These are phyloP conservation scores for Pangasius djambal DNA, from an alignment of 2,797 vertebrate genomes.

Conservation along the genomic window DNA sequence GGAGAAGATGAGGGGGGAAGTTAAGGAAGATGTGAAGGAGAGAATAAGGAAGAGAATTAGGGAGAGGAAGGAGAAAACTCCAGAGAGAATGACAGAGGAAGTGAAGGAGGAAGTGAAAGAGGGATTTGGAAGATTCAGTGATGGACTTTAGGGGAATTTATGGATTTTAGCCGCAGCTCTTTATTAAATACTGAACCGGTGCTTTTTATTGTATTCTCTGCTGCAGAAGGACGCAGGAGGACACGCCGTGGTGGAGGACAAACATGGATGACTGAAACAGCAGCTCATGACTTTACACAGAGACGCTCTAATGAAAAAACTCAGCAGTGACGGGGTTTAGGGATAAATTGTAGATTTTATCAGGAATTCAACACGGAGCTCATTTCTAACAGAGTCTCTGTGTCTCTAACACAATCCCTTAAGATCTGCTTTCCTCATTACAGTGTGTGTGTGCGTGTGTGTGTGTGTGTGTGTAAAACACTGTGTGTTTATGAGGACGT, in stretches of 20 bases:
- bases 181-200: neutral
- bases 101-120: too few species aligned
- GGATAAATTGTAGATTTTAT: neutral
- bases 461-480: neutral
- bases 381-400: neutral
- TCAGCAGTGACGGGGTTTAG: neutral
- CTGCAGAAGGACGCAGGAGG: neutral
- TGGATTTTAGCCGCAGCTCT: neutral
- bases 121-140: neutral
- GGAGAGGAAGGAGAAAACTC: too few species aligned
- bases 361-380: neutral
- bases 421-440: neutral
- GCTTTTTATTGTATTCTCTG: neutral
- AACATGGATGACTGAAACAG: neutral
- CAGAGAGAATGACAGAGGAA: too few species aligned
- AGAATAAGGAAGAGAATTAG: too few species aligned
- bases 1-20: too few species aligned
- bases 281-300: neutral
- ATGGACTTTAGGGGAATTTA: neutral
- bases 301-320: neutral
- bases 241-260: neutral
- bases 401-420: neutral
- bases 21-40: too few species aligned
- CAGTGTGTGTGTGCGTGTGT: conserved; percentile 3
- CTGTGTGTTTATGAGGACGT: neutral